Base-by-base conservation (phyloP, 2,888 invertebrate species). In the Encarsia formosa region DNA sequence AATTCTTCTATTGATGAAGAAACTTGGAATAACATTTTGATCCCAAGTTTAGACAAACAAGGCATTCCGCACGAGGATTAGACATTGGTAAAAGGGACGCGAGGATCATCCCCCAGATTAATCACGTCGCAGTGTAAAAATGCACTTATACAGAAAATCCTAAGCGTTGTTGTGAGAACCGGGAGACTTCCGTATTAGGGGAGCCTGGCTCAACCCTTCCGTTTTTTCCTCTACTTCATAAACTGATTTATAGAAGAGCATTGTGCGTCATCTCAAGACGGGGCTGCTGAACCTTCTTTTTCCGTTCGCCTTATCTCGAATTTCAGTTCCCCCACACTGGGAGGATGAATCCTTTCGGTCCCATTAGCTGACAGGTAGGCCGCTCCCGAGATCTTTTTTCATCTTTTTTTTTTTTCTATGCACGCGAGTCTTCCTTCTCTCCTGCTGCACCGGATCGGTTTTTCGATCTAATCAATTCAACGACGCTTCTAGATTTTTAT, bases 261-360 rank as follows among this genome's bases (percentile, higher is more conserved):
- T 22, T 22, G 5, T 15, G 20, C 4, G 19, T 19, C 49, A 41
- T 56, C 52, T 54, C 52, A 49, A 51, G 52, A 44, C 44, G 42
- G 32, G 11, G 11, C 26, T 8, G 26, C 26, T 8, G 26, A 22
- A 43, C 31, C 49, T 31, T 20, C 39, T n/a, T n/a, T n/a, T n/a
- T n/a, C n/a, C n/a, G n/a, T n/a, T n/a, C 31, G 54, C 56, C 60
- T 63, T 59, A 64, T 64, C 61, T 64, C 60, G 50, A 61, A 61
- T 65, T 65, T 61, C 58, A 49, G 43, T 42, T 51, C 49, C 39
- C 47, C 32, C 50, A 37, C 50, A 37, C 40, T 19, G 45, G 35
- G 32, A n/a, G n/a, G n/a, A n/a, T 32, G 32, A 26, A 26, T 26
- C 37, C 38, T 38, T 34, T 19, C 15, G 32, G 26, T 15, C 5